Evolutionary conservation across 2,113 vertebrate genomes (phyloP), one percentile per base, ranked within the genome.

Genomic region (Mesocricetus auratus): DNA sequence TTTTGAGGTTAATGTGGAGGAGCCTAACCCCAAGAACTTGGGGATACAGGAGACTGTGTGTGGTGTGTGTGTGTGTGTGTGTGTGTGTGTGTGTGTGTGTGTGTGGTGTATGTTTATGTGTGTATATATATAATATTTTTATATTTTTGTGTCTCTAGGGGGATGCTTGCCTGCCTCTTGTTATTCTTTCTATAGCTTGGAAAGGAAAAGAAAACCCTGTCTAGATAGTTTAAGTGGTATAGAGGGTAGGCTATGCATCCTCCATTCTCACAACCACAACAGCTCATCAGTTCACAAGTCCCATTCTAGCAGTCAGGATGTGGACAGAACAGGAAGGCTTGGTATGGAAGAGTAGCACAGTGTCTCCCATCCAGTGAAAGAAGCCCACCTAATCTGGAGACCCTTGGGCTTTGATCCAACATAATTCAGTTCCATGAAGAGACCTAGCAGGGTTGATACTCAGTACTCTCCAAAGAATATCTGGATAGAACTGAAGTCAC

Each of bases 111-210:
- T 66, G 7, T 66, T 2, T 31, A 29, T 66, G 7, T 31, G 5
- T 31, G 7, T 66, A 31, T 66, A 31, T 31, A 13, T 33, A 5
- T 31, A 13, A 60, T 62, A 24, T 62, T 47, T 47, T 53, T 24
- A 62, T 3, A 19, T 22, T 56, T 13, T 16, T 60, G 36, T n/a
- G 36, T 39, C 56, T 83, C 56, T 60, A 83, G 53, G 7, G 12
- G 36, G 36, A 82, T 26, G 5, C 19, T 56, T 0, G 0, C 33
- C 7, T 1, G 1, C 1, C 1, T 31, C 60, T 16, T 31, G 5
- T 26, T 45, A 62, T 16, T 68, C 16, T 68, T 66, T 77, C 74
- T 22, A 17, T 4, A 60, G 39, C 1, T 0, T 13, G 5, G 15
- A 24, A 83, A 73, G 19, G 33, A 62, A 22, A 21, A 64, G 31